phyloP scores from a whole-genome alignment of 2,797 vertebrate species.

The Poeciliopsis paucimaculata region DNA sequence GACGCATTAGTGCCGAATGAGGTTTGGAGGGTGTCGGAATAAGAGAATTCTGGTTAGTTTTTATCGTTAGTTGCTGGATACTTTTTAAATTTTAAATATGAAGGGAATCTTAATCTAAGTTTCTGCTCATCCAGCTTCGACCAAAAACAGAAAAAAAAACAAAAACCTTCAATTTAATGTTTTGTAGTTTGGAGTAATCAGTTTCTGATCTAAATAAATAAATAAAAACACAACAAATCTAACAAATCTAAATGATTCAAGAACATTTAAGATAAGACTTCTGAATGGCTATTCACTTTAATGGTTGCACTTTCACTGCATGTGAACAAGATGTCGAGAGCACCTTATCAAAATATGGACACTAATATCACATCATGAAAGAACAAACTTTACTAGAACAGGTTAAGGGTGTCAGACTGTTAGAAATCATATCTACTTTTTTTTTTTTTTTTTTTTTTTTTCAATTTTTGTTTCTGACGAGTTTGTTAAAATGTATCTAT shows the following conservation, averaged over 20 bases:
- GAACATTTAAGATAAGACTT: not conserved
- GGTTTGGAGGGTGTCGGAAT: not conserved
- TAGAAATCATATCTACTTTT: not conserved
- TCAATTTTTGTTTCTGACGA: not conserved
- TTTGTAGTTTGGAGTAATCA: not conserved
- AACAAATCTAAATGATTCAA: not conserved
- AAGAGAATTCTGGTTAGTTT: not conserved
- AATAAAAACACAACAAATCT: not conserved
- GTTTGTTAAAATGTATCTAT: not conserved
- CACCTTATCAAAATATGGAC: not conserved
- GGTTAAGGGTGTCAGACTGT: not conserved
- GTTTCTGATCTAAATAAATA: not conserved
- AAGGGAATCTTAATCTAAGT: not conserved
- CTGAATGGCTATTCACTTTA: not conserved
- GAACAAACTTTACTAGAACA: not conserved
- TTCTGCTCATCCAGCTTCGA: not conserved
- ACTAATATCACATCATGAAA: not conserved
- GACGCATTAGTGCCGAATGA: not conserved
- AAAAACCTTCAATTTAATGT: not conserved
- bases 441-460: not conserved
- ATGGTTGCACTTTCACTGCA: not conserved
- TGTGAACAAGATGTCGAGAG: not conserved
- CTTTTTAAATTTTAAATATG: not conserved
- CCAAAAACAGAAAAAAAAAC: not conserved
- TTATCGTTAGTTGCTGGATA: not conserved